Evolutionary conservation across 2,113 vertebrate genomes (phyloP), one percentile per base, ranked within the genome.

Genomic region (Peromyscus maniculatus): DNA sequence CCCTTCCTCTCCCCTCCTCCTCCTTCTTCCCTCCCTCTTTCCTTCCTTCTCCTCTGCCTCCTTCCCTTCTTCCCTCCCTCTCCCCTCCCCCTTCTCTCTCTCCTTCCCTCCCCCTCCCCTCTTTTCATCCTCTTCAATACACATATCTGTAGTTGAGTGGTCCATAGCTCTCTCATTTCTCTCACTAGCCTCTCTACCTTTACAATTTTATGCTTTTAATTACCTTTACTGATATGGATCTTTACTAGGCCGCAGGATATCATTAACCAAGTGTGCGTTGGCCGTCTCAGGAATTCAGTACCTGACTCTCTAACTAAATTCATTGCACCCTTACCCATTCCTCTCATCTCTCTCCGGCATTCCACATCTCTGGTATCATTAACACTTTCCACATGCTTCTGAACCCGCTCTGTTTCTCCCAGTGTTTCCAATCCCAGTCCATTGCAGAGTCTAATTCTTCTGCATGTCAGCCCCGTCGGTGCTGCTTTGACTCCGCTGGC

Each of bases 381-480:
- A 78, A 87, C 75, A 39, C 31, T 79, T 93, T 78, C n/a, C 26
- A 82, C 71, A 57, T 93, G 57, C 82, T 95, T 55, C 62, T 36
- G 22, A 55, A n/a, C 96, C 92, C 91, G 66, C 39, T 93, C 71
- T 72, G 77, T 62, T 69, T 8, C 19, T 7, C 7, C 36, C 66
- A 93, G 22, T 72, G 69, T 46, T 57, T 94, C 57, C 55, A 74
- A 69, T 84, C 46, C 72, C 64, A 26, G 19, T 89, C 52, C 19
- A 24, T 87, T 89, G 94, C 71, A 89, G 80, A 91, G 52, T 64
- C 92, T 93, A 26, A 31, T 79, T 57, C 43, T 79, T 57, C 43
- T 91, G 72, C 13, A 72, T 57, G 84, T 79, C 67, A 57, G 39
- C 66, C 93, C 52, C 71, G 1, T 49, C 33, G 28, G 92, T 59